Evolutionary conservation across 1,140 invertebrate species (phyloP).

Genomic region (Glomeris maerens): DNA sequence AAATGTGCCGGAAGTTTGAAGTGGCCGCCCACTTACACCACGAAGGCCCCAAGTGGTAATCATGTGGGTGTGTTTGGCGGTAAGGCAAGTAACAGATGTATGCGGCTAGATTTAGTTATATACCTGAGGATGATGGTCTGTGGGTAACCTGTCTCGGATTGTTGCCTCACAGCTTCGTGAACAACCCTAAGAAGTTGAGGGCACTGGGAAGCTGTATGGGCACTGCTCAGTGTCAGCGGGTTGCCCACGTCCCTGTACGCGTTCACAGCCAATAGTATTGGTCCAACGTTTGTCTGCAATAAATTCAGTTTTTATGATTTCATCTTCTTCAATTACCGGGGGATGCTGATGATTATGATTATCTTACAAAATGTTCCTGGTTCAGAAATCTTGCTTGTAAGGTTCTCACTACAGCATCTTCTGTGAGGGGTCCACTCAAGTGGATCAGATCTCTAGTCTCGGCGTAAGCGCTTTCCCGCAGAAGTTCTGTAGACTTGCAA

Average conservation of each 20-base stretch:
- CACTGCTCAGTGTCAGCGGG: constrained; percentile 70
- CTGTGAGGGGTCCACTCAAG: constrained; percentile 74
- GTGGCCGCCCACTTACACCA: not conserved
- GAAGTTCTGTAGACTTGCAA: no score
- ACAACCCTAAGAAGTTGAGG: constrained; percentile 71
- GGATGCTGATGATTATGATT: not conserved
- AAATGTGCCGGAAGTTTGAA: no score
- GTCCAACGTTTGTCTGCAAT: constrained; percentile 78
- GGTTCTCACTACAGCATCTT: constrained; percentile 80
- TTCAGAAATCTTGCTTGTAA: constrained; percentile 73
- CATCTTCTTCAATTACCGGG: not conserved
- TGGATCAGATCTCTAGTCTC: constrained; percentile 79
- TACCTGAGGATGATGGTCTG: constrained; percentile 87
- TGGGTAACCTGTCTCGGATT: constrained; percentile 83
- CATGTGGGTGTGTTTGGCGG: not conserved
- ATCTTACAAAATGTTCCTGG: constrained; percentile 74
- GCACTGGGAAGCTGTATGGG: constrained; percentile 49
- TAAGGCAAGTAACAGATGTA: not conserved
- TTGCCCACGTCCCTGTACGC: constrained; percentile 73
- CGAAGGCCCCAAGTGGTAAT: not conserved
- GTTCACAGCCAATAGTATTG: constrained; percentile 76
- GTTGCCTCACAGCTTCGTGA: constrained; percentile 78
- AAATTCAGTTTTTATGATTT: constrained; percentile 5
- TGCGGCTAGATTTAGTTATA: constrained; percentile 15
- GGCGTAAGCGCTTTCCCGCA: constrained; percentile 16